These are phyloP conservation scores for Aleiodes testaceus DNA, from an alignment of 2,888 invertebrate species.

Conservation along the genomic window DNA sequence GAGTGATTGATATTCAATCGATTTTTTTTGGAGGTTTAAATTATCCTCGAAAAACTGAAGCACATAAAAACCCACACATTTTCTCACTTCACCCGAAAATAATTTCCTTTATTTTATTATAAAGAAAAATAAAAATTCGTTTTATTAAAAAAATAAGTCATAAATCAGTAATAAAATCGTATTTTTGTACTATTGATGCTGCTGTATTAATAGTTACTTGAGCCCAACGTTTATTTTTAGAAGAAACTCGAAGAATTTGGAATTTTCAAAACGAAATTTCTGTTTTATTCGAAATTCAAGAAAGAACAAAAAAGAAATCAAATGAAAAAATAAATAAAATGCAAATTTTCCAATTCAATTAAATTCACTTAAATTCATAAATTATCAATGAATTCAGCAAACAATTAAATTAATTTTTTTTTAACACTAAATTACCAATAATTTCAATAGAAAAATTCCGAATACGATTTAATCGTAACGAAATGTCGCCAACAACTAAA, in stretches of 20 bases:
- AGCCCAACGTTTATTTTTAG: constrained; percentile 9
- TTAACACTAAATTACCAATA: background rate
- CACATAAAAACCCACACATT: too few relatives aligned
- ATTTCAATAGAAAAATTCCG: background rate
- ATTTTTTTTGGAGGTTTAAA: too few relatives aligned
- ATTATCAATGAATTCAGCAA: background rate
- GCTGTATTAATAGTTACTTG: constrained; percentile 21
- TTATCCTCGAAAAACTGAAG: too few relatives aligned
- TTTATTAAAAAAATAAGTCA: constrained; percentile 20
- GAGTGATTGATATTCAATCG: too few relatives aligned
- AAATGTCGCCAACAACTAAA: constrained; percentile 66
- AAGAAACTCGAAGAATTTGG: constrained; percentile 26
- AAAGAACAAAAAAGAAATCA: constrained; percentile 20
- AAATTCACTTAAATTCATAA: background rate
- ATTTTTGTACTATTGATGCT: constrained; percentile 20
- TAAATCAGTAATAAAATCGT: background rate
- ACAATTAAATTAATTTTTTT: background rate
- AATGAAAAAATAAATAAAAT: constrained; percentile 14
- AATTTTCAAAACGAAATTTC: constrained; percentile 41
- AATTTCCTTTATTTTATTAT: constrained; percentile 16
- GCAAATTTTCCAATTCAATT: background rate
- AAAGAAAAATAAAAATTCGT: constrained; percentile 29
- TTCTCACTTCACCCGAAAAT: too few relatives aligned
- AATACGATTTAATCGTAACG: constrained; percentile 65
- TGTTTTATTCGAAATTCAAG: background rate